These are phyloP conservation scores for Danio aesculapii DNA, from an alignment of 2,797 vertebrate species.

Conservation along the genomic window DNA sequence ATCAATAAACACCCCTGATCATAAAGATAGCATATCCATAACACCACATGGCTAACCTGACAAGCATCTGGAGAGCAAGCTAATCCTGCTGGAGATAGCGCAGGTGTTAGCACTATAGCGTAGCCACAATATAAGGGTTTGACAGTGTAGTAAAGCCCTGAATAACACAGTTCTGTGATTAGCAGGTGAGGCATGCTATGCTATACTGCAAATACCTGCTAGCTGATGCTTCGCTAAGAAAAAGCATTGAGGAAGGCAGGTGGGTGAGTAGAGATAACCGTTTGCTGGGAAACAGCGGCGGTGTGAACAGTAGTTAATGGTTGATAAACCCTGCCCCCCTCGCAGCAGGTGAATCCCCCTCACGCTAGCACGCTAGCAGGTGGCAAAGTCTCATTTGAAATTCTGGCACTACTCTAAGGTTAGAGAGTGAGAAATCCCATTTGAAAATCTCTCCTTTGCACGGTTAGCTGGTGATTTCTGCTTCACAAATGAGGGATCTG, in stretches of 20 bases:
- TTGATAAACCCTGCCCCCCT: constrained; percentile 56
- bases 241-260: constrained; percentile 43
- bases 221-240: constrained; percentile 25
- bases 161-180: constrained; percentile 29
- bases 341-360: constrained; percentile 48
- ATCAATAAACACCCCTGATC: constrained; percentile 9
- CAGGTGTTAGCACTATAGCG: constrained; percentile 20
- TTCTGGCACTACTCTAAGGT: constrained; percentile 54
- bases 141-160: constrained; percentile 13
- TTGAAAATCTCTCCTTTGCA: constrained; percentile 47
- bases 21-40: constrained; percentile 8
- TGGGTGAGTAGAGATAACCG: constrained; percentile 55
- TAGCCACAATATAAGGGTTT: constrained; percentile 16
- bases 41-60: constrained; percentile 44
- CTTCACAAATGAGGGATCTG: constrained; percentile 57
- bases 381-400: constrained; percentile 60
- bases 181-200: constrained; percentile 33
- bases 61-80: constrained; percentile 39
- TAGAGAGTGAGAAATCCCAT: constrained; percentile 48
- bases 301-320: constrained; percentile 56
- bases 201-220: constrained; percentile 42
- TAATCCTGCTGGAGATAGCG: constrained; percentile 48
- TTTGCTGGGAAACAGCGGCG: constrained; percentile 24
- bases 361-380: constrained; percentile 47
- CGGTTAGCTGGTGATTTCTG: constrained; percentile 46